phyloP scores from a whole-genome alignment of 92 coral and sea anemone species.

The Heliopora coerulea region DNA sequence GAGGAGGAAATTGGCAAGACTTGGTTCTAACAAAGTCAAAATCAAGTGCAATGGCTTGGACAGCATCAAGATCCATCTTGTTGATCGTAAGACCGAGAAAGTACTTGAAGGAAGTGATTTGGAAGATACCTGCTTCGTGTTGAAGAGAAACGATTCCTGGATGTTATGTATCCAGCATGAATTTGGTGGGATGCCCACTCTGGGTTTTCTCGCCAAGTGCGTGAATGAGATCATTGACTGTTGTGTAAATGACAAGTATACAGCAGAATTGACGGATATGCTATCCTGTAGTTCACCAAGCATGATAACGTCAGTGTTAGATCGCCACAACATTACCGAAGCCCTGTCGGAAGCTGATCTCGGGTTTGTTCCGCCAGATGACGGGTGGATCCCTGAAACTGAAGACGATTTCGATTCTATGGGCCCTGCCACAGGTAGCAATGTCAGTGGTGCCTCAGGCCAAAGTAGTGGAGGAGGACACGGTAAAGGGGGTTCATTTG shows the following conservation, averaged over 20 bases:
- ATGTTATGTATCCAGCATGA: constrained; percentile 22
- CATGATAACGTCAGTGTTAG: neutral
- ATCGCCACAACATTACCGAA: constrained; percentile 2
- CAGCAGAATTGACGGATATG: neutral
- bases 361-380: constrained; percentile 44
- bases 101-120: neutral
- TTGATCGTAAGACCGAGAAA: constrained; percentile 1
- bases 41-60: constrained; percentile 12
- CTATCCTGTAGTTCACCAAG: constrained; percentile 1
- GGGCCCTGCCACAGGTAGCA: neutral
- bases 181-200: neutral
- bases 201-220: neutral
- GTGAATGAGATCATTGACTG: constrained; percentile 14
- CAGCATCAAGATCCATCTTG: constrained; percentile 12
- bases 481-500: too few relatives aligned
- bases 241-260: neutral
- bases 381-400: constrained; percentile 28
- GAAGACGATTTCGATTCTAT: neutral
- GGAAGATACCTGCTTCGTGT: constrained; percentile 7
- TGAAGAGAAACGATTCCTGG: constrained; percentile 5
- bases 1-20: neutral
- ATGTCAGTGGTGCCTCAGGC: neutral
- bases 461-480: neutral
- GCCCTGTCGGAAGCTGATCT: neutral
- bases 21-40: neutral